phyloP scores from a whole-genome alignment of 2,888 invertebrate genomes.

The Candidula unifasciata region DNA sequence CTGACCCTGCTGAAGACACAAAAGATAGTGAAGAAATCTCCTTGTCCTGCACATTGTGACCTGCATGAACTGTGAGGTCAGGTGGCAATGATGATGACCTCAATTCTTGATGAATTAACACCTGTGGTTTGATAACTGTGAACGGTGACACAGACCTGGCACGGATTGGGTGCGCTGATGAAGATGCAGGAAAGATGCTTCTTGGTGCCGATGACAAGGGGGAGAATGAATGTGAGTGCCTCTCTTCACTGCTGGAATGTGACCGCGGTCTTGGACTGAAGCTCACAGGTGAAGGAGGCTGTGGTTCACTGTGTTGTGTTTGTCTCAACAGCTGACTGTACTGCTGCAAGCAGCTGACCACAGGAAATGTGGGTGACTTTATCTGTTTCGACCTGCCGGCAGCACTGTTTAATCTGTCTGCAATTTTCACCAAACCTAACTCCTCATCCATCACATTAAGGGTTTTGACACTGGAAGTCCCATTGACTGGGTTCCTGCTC shows the following conservation, averaged over 20 bases:
- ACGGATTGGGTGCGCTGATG: neutral
- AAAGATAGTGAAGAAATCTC: neutral
- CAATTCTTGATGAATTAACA: neutral
- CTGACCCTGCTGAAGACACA: neutral
- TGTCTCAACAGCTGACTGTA: neutral
- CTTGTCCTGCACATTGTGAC: neutral
- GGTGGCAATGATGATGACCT: slow-evolving; percentile 43
- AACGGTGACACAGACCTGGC: slow-evolving; percentile 46
- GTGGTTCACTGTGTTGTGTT: slow-evolving; percentile 14
- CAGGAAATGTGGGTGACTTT: neutral
- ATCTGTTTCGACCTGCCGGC: slow-evolving; percentile 55
- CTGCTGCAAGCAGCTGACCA: neutral
- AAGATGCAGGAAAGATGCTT: neutral
- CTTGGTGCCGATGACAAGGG: slow-evolving; percentile 13
- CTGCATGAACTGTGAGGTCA: neutral
- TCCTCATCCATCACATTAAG: slow-evolving; percentile 47
- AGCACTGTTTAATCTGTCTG: slow-evolving; percentile 71
- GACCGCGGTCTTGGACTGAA: neutral
- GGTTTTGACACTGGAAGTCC: neutral
- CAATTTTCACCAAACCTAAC: slow-evolving; percentile 67
- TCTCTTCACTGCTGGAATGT: slow-evolving; percentile 40
- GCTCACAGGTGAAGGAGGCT: slow-evolving; percentile 32
- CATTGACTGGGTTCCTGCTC: slow-evolving; percentile 36
- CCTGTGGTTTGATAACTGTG: neutral
- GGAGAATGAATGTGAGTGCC: neutral